phyloP scores from a whole-genome alignment of 2,888 invertebrate genomes.

The Chrysolina americana region DNA sequence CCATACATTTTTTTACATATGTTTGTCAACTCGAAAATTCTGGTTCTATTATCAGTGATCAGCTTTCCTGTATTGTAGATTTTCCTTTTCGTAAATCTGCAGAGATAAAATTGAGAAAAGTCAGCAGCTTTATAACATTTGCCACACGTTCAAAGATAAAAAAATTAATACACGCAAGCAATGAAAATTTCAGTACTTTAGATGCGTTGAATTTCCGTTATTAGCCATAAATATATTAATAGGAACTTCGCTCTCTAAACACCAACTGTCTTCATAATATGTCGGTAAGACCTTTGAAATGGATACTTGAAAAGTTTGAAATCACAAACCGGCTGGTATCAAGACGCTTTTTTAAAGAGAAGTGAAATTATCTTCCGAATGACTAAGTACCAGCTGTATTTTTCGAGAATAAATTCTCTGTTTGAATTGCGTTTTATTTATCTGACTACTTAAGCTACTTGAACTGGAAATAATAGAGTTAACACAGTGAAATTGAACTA shows the following conservation, averaged over 20 bases:
- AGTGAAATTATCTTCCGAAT: constrained; percentile 31
- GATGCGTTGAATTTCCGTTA: not conserved
- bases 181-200: not conserved
- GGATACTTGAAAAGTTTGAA: constrained; percentile 55
- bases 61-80: too few species aligned
- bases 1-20: too few species aligned
- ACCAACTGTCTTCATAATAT: constrained; percentile 40
- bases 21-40: too few species aligned
- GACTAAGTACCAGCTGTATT: constrained; percentile 41
- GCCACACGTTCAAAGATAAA: too few species aligned
- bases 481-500: too few species aligned
- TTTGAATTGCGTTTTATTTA: constrained; percentile 9
- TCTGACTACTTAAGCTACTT: too few species aligned
- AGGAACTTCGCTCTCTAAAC: constrained; percentile 21
- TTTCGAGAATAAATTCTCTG: constrained; percentile 34
- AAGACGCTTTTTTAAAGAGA: constrained; percentile 46
- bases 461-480: too few species aligned
- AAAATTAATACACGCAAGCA: too few species aligned
- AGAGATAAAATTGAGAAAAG: too few species aligned
- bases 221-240: constrained; percentile 22
- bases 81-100: too few species aligned
- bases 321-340: constrained; percentile 53
- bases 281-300: constrained; percentile 56
- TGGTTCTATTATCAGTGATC: too few species aligned
- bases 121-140: too few species aligned